Base-by-base conservation (phyloP, 2,888 invertebrate species). In the Noctua comes region DNA sequence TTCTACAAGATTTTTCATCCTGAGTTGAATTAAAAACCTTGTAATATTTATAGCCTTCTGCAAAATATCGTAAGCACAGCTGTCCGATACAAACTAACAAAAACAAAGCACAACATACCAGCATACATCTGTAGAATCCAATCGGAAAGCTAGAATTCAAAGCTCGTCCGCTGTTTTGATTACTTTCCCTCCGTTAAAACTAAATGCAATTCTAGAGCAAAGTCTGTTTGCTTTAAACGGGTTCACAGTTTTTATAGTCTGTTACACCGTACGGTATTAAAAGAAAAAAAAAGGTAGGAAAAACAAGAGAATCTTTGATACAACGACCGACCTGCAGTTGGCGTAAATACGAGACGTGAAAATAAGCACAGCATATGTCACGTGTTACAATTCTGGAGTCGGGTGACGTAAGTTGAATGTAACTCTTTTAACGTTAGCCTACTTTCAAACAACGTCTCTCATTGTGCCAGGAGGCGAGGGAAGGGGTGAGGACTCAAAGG, bases 401-500 rank as follows among this genome's bases (percentile, higher is more conserved):
- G 71, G 68, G 46, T 75, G 79, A 76, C 86, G 79, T 85, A 87
- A 69, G 74, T 84, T 87, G 86, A 83, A 87, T 82, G 89, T 91
- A 87, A 89, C 91, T 88, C 87, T 90, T 92, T 92, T 89, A 90
- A 90, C 88, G 87, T 82, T 91, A 93, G 89, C 92, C 93, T 91
- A 93, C 93, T 93, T 93, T 86, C 84, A 89, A 86, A 92, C 91
- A 89, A 89, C 83, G 78, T 66, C 65, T 79, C 70, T 76, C 86
- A 90, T 90, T 91, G 91, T 90, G 89, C 76, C 85, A 74, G 64
- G 65, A 74, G 77, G 73, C 64, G 40, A 21, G 51, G 69, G 46
- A 65, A 48, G 51, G 74, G 77, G 66, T 59, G 69, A 54, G 62
- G 64, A 43, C 74, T 89, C 91, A 92, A 93, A 92, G 93, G 80